Conservation (phyloP, 37 sponge, comb jelly and placozoan genomes). For the Diacarnus erythraeanus region DNA sequence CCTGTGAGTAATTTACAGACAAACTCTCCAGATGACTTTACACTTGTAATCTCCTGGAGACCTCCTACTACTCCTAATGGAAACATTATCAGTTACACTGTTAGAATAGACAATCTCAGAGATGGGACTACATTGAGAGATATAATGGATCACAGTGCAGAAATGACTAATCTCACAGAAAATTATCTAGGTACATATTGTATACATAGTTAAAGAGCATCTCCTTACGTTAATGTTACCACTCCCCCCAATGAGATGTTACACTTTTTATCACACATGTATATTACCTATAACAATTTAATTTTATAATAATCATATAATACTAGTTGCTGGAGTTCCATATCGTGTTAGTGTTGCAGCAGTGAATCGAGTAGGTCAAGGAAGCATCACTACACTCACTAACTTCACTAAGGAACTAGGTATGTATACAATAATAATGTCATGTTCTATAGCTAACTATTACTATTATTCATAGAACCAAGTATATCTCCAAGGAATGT, state of each 20-base stretch:
- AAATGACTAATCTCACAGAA: background rate
- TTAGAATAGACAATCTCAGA: background rate
- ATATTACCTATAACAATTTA: too few relatives aligned
- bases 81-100: constrained; percentile 34
- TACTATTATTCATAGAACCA: background rate
- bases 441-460: background rate
- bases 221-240: too few relatives aligned
- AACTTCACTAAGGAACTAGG: background rate
- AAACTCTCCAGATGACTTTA: too few relatives aligned
- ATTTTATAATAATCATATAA: too few relatives aligned
- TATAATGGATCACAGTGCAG: background rate
- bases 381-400: background rate
- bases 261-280: too few relatives aligned
- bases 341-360: constrained; percentile 1
- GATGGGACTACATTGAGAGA: background rate
- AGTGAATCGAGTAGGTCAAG: background rate
- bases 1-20: too few relatives aligned
- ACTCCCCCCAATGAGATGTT: too few relatives aligned
- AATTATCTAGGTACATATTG: background rate
- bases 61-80: constrained; percentile 59
- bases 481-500: background rate
- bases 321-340: background rate
- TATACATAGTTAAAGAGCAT: too few relatives aligned
- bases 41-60: constrained; percentile 48
- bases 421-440: background rate